A percentile compares a stretch with the other conserved stretches of the same genome.
phyloP scores from a whole-genome alignment of 2,797 vertebrate genomes.

The Lepus oiostolus region DNA sequence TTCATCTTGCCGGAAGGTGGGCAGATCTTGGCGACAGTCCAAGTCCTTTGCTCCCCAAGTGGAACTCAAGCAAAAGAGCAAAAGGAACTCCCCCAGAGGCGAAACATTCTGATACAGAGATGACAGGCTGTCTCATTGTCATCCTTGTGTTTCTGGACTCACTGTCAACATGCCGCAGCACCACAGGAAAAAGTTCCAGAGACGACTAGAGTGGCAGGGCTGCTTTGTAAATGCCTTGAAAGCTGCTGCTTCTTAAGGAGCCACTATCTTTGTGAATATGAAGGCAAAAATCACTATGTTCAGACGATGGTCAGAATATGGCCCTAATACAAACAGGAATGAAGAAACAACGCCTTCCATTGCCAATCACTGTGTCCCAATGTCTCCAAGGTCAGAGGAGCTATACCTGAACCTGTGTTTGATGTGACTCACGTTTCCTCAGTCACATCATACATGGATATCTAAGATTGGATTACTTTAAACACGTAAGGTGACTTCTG shows the following conservation, averaged over 20 bases:
- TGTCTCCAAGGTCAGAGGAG: background rate
- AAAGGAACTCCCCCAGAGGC: background rate
- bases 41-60: background rate
- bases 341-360: background rate
- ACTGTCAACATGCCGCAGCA: background rate
- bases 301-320: background rate
- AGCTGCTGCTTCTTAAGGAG: slow-evolving; percentile 9
- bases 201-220: background rate
- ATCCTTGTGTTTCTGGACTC: slow-evolving; percentile 42
- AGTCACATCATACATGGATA: background rate
- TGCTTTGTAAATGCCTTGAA: slow-evolving; percentile 12
- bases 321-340: background rate
- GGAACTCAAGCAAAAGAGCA: background rate
- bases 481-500: background rate
- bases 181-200: background rate
- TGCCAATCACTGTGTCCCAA: background rate
- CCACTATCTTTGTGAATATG: background rate
- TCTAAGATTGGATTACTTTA: background rate
- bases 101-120: background rate
- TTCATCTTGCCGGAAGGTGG: background rate
- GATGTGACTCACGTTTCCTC: background rate
- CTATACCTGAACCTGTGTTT: background rate
- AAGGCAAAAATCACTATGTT: background rate
- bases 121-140: background rate
- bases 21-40: background rate